A percentile compares a stretch with the other conserved stretches of the same genome.
phyloP scores from a whole-genome alignment of 2,888 invertebrate species.

The Nesidiocoris tenuis region DNA sequence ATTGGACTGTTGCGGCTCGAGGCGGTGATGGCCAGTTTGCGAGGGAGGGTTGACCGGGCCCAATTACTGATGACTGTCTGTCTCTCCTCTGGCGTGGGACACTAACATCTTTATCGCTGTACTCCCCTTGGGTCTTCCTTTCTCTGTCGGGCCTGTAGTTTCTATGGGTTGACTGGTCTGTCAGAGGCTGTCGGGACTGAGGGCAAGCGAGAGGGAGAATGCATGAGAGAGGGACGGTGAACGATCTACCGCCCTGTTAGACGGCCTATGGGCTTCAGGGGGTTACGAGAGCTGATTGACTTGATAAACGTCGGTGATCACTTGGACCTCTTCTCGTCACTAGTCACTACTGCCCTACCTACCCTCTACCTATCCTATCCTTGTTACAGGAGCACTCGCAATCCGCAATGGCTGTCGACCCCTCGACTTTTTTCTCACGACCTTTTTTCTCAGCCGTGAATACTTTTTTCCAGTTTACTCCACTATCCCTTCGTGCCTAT shows the following conservation, averaged over 20 bases:
- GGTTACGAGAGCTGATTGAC: background rate
- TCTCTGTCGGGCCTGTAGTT: background rate
- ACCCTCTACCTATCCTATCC: background rate
- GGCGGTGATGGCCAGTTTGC: background rate
- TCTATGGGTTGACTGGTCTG: background rate
- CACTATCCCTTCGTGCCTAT: background rate
- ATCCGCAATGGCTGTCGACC: background rate
- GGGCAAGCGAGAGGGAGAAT: too few species aligned
- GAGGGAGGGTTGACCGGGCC: background rate
- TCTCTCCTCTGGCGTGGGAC: background rate
- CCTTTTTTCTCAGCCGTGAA: background rate
- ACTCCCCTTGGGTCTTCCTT: background rate
- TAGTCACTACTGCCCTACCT: too few species aligned
- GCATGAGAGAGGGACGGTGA: background rate
- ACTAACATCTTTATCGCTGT: background rate
- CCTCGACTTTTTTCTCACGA: too few species aligned
- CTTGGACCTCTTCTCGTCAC: background rate
- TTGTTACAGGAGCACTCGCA: background rate
- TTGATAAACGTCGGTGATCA: background rate
- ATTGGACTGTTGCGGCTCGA: background rate
- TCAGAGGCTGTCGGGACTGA: too few species aligned
- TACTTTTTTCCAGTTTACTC: background rate
- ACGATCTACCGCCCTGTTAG: background rate
- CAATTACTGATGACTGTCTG: background rate
- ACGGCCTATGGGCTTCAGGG: background rate